Base-by-base conservation (phyloP, 2,113 vertebrate genomes). In the Eupsittula cactorum region DNA sequence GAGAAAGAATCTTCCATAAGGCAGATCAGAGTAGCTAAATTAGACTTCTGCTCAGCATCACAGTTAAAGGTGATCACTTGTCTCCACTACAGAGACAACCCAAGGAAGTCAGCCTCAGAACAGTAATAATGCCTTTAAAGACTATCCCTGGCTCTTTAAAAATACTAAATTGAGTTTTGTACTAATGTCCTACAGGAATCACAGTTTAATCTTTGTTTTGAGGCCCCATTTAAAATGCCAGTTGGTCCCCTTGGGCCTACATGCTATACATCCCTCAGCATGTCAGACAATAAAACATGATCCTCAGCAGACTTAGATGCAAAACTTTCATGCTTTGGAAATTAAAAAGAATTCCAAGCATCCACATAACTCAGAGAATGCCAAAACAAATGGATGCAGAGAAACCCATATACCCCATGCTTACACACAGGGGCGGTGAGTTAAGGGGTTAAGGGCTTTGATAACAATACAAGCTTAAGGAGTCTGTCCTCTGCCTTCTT, bases 261-360 rank as follows among this genome's bases (percentile, higher is more conserved):
- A 2, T 13, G 27, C 35, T 92, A 68, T 57, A 73, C 44, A 62
- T 41, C 31, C 69, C 75, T 80, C 75, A 88, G 33, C 25, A 12
- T 49, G n/a, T 86, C 76, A 75, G 55, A 69, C 41, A 93, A 69
- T 41, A 73, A 75, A 88, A 93, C 28, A 68, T 33, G 52, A 96
- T 88, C 86, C 49, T 68, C 39, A 67, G 35, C 42, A 90, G 59
- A 89, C 69, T 68, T 82, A 92, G 60, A 90, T 64, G 78, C 9
- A 92, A 84, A 92, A 88, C 15, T 70, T 90, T 27, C 49, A 81
- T 52, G 88, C 79, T 94, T 63, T 96, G 85, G 59, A 93, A 95
- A 88, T 71, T 21, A 64, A 88, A 27, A 94, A 75, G 46, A 49
- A 96, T 96, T 92, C 55, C 86, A 94, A 88, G 44, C 57, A 95